Conservation (phyloP, 2,113 vertebrate genomes). For the Labeo catla region DNA sequence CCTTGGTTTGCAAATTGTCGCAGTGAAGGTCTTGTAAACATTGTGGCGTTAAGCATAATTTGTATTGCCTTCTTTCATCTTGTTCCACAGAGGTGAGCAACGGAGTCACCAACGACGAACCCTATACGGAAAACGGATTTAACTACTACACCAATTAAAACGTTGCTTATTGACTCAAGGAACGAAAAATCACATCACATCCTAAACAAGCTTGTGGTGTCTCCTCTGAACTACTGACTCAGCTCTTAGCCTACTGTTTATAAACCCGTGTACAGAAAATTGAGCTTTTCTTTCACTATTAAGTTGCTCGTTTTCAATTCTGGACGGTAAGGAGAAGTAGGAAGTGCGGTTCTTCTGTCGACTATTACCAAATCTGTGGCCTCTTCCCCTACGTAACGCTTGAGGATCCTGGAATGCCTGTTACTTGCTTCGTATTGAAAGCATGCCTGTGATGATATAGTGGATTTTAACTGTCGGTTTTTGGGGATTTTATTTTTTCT, state of each 20-base stretch:
- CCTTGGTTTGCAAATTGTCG: background rate
- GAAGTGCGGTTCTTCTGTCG: background rate
- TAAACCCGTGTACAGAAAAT: conserved; percentile 30
- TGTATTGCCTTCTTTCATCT: conserved; percentile 23
- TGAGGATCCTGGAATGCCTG: conserved; percentile 36
- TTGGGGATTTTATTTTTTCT: conserved; percentile 6
- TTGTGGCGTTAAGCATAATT: background rate
- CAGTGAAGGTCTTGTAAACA: background rate
- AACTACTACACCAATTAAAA: conserved; percentile 81
- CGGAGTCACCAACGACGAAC: conserved; percentile 82
- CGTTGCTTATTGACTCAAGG: conserved; percentile 67
- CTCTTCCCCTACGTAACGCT: conserved; percentile 54
- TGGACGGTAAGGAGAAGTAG: background rate
- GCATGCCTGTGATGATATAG: conserved; percentile 32
- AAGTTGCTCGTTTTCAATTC: conserved; percentile 23
- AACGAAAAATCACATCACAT: background rate
- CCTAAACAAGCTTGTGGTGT: conserved; percentile 15
- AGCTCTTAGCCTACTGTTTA: background rate
- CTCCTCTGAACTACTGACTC: conserved; percentile 15
- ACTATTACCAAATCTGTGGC: conserved; percentile 59
- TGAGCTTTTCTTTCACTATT: background rate
- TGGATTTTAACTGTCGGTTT: conserved; percentile 34
- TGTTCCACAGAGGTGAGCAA: conserved; percentile 86
- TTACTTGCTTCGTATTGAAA: conserved; percentile 25
- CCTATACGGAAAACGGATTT: conserved; percentile 82